Evolutionary conservation across 1,140 invertebrate genomes (phyloP), one percentile per base, ranked within the genome.

Genomic region (Lepidurus packardi): DNA sequence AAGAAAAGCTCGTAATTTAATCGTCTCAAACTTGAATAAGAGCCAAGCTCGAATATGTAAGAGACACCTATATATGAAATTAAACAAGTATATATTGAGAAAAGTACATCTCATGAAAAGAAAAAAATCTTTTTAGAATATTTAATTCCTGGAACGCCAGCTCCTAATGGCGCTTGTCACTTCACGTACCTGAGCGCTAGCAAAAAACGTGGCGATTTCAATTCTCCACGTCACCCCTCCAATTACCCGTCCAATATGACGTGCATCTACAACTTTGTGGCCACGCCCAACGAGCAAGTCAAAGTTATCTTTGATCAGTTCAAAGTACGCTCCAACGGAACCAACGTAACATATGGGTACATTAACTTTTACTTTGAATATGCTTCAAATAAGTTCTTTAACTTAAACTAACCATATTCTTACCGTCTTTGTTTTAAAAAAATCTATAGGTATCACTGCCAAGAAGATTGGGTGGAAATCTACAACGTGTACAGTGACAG

Each of bases 221-320:
- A 98, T 85, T 97, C 95, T 21, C 97, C 97, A 11, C 90, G 96
- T 73, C 95, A 97, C 89, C 96, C 96, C 82, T 92, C 93, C 83
- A 96, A 96, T 86, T 98, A 98, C 88, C 95, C 95, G 75, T 94
- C 93, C 82, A 91, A 92, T 83, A 95, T 92, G 43, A 94, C 94
- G 86, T 98, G 97, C 88, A 94, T 92, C 73, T 98, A 96, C 86
- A 89, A 92, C 81, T 96, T 98, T 85, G 84, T 91, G 80, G 91
- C 92, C 75, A 91, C 91, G 79, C 91, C 92, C 43, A 93, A 94
- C 83, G 94, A 97, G 85, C 95, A 97, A 86, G 93, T 97, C 81
- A 93, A 92, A 75, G 88, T 98, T 78, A 92, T 96, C 45, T 97
- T 98, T 83, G 94, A 96, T 85, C 92, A 94, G 83, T 97, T 98